Evolutionary conservation across 2,113 vertebrate species (phyloP).

Genomic region (Phyllostomus hastatus): DNA sequence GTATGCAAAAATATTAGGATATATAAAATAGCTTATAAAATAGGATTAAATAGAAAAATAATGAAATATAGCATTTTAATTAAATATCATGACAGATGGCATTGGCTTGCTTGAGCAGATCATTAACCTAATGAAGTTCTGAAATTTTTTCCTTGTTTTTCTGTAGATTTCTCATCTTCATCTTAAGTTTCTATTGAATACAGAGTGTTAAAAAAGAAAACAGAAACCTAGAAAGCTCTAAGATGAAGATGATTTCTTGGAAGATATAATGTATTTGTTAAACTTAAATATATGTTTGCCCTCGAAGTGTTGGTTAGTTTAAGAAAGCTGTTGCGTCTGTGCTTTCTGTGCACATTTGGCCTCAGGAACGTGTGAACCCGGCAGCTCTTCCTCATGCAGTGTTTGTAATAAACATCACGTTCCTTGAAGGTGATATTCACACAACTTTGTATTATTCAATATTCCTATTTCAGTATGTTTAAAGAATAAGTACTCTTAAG

Average conservation of each 20-base stretch:
- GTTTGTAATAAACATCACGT: not conserved
- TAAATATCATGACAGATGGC: slow-evolving; percentile 15
- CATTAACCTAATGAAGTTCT: not conserved
- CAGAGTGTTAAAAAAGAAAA: not conserved
- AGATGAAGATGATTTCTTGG: not conserved
- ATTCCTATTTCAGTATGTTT: not conserved
- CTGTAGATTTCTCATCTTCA: not conserved
- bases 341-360: not conserved
- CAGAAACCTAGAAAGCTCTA: not conserved
- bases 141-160: not conserved
- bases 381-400: not conserved
- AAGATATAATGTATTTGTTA: not conserved
- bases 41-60: not conserved
- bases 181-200: not conserved
- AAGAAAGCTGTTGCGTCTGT: not conserved
- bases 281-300: not conserved
- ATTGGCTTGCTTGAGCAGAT: not conserved
- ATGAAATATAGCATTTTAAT: not conserved
- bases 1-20: not conserved
- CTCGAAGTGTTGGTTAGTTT: not conserved
- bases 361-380: not conserved
- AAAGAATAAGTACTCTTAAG: not conserved
- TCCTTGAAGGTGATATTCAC: not conserved
- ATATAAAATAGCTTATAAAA: not conserved
- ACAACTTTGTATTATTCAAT: not conserved